Evolutionary conservation across 2,888 invertebrate genomes (phyloP), one percentile per base, ranked within the genome.

Genomic region (Papilio demoleus): DNA sequence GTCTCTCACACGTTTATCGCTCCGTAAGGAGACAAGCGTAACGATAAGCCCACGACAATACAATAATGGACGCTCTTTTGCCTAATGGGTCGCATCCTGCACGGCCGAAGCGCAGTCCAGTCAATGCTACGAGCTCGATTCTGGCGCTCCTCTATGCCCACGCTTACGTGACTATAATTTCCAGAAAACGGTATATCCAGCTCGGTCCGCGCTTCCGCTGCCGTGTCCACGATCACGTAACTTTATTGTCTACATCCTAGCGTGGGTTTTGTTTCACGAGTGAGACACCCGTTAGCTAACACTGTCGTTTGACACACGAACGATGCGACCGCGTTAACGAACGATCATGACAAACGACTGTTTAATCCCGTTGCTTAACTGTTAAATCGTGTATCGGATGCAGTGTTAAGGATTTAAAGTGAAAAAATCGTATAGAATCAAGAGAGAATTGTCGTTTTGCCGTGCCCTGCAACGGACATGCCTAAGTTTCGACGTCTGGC

Each of bases 21-120:
- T 80, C 80, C 81, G 81, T 83, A 79, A 85, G 80, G 84, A 88
- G 88, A 88, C 83, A 81, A 83, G 84, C 82, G 84, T 84, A 86
- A 88, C 88, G 85, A 87, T 86, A 88, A 87, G 84, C 89, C 88
- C 88, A 86, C 90, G 88, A 90, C 92, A 92, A 92, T 91, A 89
- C 89, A 88, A 88, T 91, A 90, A 92, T 90, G 88, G 88, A 77
- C 86, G 89, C 85, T 88, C 87, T 85, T 88, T 83, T 82, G 86
- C 85, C 86, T 91, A 92, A 92, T 91, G 86, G 90, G 74, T 73
- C 80, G 81, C 88, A 91, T 92, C 92, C 92, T 92, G 92, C 82
- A 74, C 81, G 81, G 74, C 75, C 80, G 83, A 83, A 81, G 85
- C 88, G 87, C 88, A 84, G 85, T 84, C 88, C 90, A 91, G 90